Evolutionary conservation across 2,888 invertebrate species (phyloP).

Genomic region (Dryococelus australis): DNA sequence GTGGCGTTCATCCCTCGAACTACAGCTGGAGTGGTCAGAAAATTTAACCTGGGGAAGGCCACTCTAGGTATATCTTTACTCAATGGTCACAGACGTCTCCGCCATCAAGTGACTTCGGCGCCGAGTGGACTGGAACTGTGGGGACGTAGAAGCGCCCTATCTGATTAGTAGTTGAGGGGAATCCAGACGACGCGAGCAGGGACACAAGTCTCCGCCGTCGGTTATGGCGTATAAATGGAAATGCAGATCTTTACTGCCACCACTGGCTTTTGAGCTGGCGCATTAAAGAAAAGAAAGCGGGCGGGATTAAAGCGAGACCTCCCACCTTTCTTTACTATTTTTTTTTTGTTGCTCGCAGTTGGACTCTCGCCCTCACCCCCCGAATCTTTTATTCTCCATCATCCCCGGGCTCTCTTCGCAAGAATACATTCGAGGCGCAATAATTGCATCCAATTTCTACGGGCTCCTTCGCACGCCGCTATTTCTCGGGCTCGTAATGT

Average conservation of each 20-base stretch:
- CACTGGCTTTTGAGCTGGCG: background rate
- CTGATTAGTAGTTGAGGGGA: too few species aligned
- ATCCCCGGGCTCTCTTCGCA: background rate
- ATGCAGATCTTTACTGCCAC: background rate
- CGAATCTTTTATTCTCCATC: background rate
- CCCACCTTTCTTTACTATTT: background rate
- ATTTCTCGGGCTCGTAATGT: background rate
- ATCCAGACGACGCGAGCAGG: background rate
- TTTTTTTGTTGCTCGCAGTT: background rate
- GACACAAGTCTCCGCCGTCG: background rate
- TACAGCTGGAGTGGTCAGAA: too few species aligned
- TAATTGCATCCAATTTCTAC: conserved; percentile 2
- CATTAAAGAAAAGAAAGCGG: background rate
- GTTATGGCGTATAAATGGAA: background rate
- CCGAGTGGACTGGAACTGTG: background rate
- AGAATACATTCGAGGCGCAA: conserved; percentile 10
- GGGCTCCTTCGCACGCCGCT: background rate
- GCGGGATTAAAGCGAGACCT: background rate
- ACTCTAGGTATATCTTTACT: too few species aligned
- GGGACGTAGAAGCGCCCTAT: background rate
- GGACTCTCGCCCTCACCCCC: background rate
- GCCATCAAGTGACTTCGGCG: background rate
- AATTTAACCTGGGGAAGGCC: too few species aligned
- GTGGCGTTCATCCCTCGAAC: too few species aligned
- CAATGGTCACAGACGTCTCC: background rate